Evolutionary conservation across 2,888 invertebrate genomes (phyloP).

Genomic region (Nineta flava): DNA sequence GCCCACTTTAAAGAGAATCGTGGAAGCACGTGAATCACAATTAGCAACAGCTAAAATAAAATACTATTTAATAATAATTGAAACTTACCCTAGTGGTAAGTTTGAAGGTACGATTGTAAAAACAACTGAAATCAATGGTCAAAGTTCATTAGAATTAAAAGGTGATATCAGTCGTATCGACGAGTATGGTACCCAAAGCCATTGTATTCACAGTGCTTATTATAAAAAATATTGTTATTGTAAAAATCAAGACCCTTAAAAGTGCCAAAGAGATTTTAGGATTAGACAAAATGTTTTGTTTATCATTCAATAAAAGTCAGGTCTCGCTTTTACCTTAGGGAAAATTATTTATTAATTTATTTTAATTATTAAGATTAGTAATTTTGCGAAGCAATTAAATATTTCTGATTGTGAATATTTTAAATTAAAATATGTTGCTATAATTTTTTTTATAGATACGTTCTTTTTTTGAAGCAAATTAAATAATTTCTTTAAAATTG

Average conservation of each 20-base stretch:
- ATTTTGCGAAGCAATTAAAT: no score
- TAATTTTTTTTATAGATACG: no score
- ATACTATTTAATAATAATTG: constrained; percentile 50
- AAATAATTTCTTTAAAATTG: no score
- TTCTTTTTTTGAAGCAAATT: no score
- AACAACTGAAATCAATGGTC: constrained; percentile 36
- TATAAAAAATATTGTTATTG: constrained; percentile 45
- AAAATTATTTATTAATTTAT: no score
- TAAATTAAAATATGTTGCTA: no score
- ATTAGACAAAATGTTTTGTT: no score
- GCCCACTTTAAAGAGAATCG: constrained; percentile 34
- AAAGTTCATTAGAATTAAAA: constrained; percentile 24
- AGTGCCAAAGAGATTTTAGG: no score
- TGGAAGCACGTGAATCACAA: constrained; percentile 19
- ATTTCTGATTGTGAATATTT: no score
- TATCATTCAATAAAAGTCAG: no score
- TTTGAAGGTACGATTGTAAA: constrained; percentile 57
- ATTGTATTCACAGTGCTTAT: constrained; percentile 32
- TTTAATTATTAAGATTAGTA: no score
- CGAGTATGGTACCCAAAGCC: constrained; percentile 31
- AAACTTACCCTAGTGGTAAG: constrained; percentile 45
- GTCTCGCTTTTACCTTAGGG: no score
- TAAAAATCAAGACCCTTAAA: constrained; percentile 9
- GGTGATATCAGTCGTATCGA: constrained; percentile 48
- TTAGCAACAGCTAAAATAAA: constrained; percentile 19